phyloP scores from a whole-genome alignment of 1,140 invertebrate genomes.

The Procambarus virginalis region DNA sequence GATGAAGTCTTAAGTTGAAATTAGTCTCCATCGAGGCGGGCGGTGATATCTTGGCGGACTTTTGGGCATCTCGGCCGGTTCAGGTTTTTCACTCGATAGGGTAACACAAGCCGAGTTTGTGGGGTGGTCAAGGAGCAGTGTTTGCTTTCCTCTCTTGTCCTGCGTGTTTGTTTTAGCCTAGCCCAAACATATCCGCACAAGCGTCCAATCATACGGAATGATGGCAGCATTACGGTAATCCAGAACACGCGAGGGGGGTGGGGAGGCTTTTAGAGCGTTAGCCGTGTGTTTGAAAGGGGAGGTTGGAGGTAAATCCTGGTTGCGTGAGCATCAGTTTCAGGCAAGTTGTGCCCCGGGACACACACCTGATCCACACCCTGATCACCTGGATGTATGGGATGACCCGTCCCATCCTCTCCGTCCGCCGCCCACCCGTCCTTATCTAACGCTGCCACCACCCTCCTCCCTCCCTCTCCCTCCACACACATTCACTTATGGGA shows the following conservation, averaged over 20 bases:
- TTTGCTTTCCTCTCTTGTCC: neutral
- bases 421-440: neutral
- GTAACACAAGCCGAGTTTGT: slow-evolving; percentile 10
- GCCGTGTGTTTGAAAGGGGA: neutral
- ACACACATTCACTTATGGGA: no score
- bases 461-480: neutral
- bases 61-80: neutral
- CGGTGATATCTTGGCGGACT: neutral
- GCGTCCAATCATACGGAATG: neutral
- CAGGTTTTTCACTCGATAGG: slow-evolving; percentile 8
- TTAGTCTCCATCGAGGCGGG: neutral
- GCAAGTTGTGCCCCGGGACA: neutral
- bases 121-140: neutral
- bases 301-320: neutral
- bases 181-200: neutral
- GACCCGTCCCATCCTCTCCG: neutral
- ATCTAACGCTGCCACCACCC: neutral
- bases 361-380: neutral
- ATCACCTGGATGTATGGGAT: slow-evolving; percentile 4
- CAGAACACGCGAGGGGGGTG: neutral
- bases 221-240: neutral
- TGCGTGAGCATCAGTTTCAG: neutral
- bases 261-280: neutral
- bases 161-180: neutral
- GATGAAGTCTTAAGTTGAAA: neutral